A percentile compares a stretch with the other conserved stretches of the same genome.
Evolutionary conservation across 2,113 vertebrate genomes (phyloP).

Genomic region (Hippocampus zosterae): DNA sequence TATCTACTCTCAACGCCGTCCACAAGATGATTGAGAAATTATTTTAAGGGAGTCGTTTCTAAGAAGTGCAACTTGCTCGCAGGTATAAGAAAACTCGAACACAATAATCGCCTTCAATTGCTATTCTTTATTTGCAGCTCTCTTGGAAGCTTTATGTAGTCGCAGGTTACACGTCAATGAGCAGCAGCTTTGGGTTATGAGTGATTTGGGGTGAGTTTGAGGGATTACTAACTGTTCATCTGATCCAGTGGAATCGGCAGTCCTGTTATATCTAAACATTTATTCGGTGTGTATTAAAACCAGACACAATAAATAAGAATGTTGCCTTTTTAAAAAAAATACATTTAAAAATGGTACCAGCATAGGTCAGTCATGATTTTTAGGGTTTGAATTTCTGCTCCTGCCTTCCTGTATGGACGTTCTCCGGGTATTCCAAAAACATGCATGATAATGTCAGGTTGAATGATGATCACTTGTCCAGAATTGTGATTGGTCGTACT

Average conservation of each 20-base stretch:
- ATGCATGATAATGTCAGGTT: too few relatives aligned
- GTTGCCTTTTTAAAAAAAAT: too few relatives aligned
- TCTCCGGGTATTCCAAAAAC: too few relatives aligned
- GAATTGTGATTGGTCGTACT: too few relatives aligned
- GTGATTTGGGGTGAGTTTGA: not conserved
- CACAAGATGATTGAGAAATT: conserved; percentile 40
- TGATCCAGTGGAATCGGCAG: not conserved
- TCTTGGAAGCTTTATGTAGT: not conserved
- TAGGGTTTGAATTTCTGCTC: too few relatives aligned
- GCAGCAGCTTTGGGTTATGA: not conserved
- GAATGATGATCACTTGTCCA: too few relatives aligned
- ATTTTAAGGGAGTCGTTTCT: conserved; percentile 26
- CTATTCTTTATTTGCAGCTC: not conserved
- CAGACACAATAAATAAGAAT: too few relatives aligned
- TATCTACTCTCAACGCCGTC: not conserved
- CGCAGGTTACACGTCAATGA: not conserved
- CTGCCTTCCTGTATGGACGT: too few relatives aligned
- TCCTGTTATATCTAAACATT: conserved; percentile 8
- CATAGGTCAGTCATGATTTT: too few relatives aligned
- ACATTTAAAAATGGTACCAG: too few relatives aligned
- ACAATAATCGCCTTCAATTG: conserved; percentile 16
- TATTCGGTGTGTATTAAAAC: not conserved
- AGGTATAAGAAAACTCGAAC: conserved; percentile 2
- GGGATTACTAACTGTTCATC: not conserved
- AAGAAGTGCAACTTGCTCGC: conserved; percentile 21